Percentiles rank a stretch among this genome's conserved stretches.
Conservation (phyloP, 23 tunicate species). For the Ciona savignyi region DNA sequence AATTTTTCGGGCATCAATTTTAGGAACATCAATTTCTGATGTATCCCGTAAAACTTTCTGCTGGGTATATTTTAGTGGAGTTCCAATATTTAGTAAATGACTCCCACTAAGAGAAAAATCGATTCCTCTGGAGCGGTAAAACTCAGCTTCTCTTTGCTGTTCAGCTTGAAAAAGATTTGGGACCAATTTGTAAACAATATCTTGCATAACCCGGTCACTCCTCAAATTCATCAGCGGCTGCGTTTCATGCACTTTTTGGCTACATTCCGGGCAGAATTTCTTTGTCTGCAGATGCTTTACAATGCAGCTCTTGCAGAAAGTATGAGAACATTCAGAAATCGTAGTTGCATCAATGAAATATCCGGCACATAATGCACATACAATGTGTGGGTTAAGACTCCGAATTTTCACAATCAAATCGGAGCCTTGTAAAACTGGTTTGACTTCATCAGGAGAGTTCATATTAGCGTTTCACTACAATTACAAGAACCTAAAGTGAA, state of each 20-base stretch:
- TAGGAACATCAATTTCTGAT: constrained; percentile 28
- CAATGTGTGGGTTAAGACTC: constrained; percentile 63
- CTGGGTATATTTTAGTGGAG: constrained; percentile 74
- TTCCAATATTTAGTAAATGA: constrained; percentile 80
- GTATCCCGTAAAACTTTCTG: constrained; percentile 52
- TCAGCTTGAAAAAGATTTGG: constrained; percentile 78
- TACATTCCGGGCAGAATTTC: constrained; percentile 85
- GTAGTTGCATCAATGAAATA: constrained; percentile 93
- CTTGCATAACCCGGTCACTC: constrained; percentile 87
- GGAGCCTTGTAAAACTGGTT: constrained; percentile 32
- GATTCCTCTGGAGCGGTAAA: constrained; percentile 61
- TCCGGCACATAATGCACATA: constrained; percentile 83
- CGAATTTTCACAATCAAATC: constrained; percentile 62
- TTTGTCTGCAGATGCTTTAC: constrained; percentile 87
- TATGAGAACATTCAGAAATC: constrained; percentile 88
- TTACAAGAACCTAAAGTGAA: no score
- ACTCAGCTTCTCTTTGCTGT: constrained; percentile 80
- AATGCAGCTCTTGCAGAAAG: constrained; percentile 91
- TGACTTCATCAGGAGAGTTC: not conserved
- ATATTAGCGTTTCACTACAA: no score
- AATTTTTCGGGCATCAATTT: constrained; percentile 24
- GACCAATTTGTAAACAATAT: constrained; percentile 83
- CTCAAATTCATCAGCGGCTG: constrained; percentile 61
- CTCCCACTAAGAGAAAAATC: constrained; percentile 74
- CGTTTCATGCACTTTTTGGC: constrained; percentile 76